These are phyloP conservation scores for Vulpes lagopus DNA, from an alignment of 2,113 vertebrate species.

Conservation along the genomic window DNA sequence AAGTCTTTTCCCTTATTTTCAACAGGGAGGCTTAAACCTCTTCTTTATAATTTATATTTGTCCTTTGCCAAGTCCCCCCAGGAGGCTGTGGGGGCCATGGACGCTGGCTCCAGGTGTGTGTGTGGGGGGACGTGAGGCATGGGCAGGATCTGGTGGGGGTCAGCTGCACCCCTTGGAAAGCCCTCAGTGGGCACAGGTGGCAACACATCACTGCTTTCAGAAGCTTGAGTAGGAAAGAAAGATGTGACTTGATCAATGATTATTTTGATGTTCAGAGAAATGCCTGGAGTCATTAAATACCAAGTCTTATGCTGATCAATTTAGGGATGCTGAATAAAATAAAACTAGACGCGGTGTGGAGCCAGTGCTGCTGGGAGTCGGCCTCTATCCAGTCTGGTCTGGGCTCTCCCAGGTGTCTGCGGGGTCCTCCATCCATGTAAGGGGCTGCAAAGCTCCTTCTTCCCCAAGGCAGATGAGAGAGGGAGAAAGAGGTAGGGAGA, in stretches of 20 bases:
- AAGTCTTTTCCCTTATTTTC: not conserved
- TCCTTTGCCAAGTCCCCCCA: not conserved
- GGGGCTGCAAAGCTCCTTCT: not conserved
- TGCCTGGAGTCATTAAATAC: not conserved
- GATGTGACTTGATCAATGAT: not conserved
- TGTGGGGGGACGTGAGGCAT: too few species aligned
- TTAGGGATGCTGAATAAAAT: not conserved
- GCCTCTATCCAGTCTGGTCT: accelerated
- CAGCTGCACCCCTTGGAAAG: not conserved
- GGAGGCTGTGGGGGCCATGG: not conserved
- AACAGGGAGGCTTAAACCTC: not conserved
- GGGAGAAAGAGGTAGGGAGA: not conserved
- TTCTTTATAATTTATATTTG: not conserved
- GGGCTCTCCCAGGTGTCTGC: accelerated
- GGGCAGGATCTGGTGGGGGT: not conserved
- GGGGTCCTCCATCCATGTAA: accelerated
- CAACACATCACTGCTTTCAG: not conserved
- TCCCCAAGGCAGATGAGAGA: not conserved
- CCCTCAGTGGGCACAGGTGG: accelerated
- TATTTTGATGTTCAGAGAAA: not conserved
- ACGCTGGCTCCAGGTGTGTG: not conserved
- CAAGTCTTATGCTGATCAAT: not conserved
- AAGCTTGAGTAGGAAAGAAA: not conserved
- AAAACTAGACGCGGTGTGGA: accelerated
- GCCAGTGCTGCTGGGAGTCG: not conserved